Percentiles rank a stretch among this genome's conserved stretches.
Evolutionary conservation across 37 sponge, comb jelly and placozoan species (phyloP).

Genomic region (Mnemiopsis leidyi): DNA sequence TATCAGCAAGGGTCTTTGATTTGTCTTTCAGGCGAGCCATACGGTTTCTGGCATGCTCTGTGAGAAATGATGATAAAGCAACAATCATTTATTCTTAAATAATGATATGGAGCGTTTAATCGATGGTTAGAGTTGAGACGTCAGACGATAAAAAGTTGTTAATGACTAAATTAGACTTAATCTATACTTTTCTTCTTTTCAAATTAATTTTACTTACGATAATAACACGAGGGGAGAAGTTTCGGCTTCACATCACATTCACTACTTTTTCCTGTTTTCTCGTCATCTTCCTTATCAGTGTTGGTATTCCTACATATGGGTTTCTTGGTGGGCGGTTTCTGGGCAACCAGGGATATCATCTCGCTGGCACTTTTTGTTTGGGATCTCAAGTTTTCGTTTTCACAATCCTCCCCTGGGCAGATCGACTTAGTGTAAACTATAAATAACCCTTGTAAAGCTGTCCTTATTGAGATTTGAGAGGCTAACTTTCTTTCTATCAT

Average conservation of each 20-base stretch:
- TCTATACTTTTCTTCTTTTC: no score
- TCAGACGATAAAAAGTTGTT: no score
- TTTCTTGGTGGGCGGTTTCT: neutral
- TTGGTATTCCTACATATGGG: neutral
- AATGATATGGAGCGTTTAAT: no score
- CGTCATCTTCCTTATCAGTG: neutral
- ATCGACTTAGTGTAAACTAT: no score
- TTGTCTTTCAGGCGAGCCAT: constrained; percentile 47
- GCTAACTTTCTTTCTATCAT: no score
- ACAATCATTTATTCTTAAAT: no score
- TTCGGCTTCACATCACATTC: neutral
- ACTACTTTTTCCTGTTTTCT: neutral
- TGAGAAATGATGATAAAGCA: no score
- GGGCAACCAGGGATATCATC: neutral
- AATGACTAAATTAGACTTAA: no score
- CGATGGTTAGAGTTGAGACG: no score
- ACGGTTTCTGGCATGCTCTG: constrained; percentile 35
- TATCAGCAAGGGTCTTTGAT: constrained; percentile 11
- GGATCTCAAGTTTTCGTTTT: neutral
- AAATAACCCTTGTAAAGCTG: no score
- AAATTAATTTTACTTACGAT: neutral
- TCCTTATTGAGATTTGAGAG: no score
- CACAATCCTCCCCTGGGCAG: neutral
- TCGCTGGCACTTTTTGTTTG: neutral
- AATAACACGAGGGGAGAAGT: constrained; percentile 41